Evolutionary conservation across 2,797 vertebrate genomes (phyloP).

Genomic region (Gila robusta): DNA sequence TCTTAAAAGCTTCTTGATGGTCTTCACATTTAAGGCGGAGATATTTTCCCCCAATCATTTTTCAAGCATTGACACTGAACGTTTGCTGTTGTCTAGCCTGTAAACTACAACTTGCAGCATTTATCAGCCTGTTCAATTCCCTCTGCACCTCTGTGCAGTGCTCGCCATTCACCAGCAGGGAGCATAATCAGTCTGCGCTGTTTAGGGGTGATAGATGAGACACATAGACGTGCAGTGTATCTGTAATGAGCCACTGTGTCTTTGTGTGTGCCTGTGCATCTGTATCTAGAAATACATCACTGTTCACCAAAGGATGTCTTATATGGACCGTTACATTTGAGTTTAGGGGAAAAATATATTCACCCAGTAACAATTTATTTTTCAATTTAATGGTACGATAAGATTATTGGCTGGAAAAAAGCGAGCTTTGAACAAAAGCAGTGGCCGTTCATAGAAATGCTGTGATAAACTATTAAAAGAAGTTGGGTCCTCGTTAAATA

Average conservation of each 20-base stretch:
- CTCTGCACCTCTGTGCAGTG: constrained; percentile 24
- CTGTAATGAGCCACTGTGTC: constrained; percentile 31
- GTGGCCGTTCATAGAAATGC: not conserved
- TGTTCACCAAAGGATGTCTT: not conserved
- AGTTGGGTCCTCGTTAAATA: constrained; percentile 27
- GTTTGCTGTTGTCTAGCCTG: constrained; percentile 17
- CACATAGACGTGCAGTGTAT: constrained; percentile 12
- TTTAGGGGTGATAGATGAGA: constrained; percentile 43
- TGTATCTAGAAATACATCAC: not conserved
- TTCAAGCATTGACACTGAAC: constrained; percentile 15
- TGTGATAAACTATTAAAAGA: constrained; percentile 31
- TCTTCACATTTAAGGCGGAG: constrained; percentile 8
- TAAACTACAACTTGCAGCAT: constrained; percentile 34
- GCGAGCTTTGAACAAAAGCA: constrained; percentile 19
- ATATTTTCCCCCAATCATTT: not conserved
- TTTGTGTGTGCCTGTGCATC: constrained; percentile 37
- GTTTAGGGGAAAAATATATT: not conserved
- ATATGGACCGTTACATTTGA: not conserved
- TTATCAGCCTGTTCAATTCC: constrained; percentile 22
- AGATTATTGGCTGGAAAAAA: not conserved
- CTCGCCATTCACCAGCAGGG: constrained; percentile 47
- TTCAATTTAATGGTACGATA: not conserved
- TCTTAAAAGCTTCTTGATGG: constrained; percentile 4
- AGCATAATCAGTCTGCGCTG: constrained; percentile 51
- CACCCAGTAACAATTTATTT: not conserved